phyloP scores from a whole-genome alignment of 2,888 invertebrate genomes.

The Hanleya hanleyi region DNA sequence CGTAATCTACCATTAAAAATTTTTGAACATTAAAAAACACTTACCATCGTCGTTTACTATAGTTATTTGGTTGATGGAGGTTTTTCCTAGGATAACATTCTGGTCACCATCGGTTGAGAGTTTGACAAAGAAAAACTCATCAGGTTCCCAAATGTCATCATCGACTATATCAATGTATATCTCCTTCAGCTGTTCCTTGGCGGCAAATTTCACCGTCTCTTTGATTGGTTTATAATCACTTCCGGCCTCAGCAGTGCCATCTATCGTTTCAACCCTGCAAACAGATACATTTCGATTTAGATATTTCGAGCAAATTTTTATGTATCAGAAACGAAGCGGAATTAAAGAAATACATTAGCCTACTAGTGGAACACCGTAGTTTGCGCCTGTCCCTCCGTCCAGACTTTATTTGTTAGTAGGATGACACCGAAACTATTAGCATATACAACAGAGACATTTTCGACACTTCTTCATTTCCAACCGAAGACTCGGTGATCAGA shows the following conservation, averaged over 20 bases:
- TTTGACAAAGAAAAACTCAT: slow-evolving; percentile 79
- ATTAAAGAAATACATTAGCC: too few species aligned
- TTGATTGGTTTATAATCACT: slow-evolving; percentile 77
- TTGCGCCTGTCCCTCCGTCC: too few species aligned
- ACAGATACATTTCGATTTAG: background rate
- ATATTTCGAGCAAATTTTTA: too few species aligned
- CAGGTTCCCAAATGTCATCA: slow-evolving; percentile 79
- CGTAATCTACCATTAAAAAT: too few species aligned
- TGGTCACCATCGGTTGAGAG: slow-evolving; percentile 65
- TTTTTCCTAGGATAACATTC: slow-evolving; percentile 75
- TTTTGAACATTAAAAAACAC: too few species aligned
- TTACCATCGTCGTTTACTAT: slow-evolving; percentile 79
- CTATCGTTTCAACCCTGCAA: slow-evolving; percentile 76
- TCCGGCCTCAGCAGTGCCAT: slow-evolving; percentile 77
- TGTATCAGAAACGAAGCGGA: too few species aligned
- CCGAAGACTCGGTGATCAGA: too few species aligned
- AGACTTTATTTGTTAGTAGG: too few species aligned
- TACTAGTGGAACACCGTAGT: too few species aligned
- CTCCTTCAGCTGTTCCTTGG: slow-evolving; percentile 75
- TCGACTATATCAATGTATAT: slow-evolving; percentile 76
- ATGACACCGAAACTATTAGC: too few species aligned
- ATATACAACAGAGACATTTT: too few species aligned
- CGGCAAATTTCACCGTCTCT: slow-evolving; percentile 75
- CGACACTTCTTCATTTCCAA: too few species aligned
- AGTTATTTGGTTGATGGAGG: slow-evolving; percentile 77